Evolutionary conservation across 2,797 vertebrate species (phyloP).

Genomic region (Arrhamphus sclerolepis): DNA sequence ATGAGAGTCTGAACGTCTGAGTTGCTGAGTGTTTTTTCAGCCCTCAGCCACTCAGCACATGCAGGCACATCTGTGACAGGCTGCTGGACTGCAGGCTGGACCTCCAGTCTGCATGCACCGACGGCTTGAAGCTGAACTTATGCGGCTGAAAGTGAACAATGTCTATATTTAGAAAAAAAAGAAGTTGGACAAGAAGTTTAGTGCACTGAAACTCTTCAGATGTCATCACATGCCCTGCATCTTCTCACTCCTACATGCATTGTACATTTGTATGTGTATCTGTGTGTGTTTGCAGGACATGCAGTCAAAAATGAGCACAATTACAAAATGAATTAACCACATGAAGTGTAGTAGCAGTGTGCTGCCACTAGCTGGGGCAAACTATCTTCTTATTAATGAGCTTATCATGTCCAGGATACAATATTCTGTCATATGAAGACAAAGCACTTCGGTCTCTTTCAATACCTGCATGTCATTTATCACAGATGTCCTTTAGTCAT

Average conservation of each 20-base stretch:
- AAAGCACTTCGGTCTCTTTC: not conserved
- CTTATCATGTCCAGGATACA: not conserved
- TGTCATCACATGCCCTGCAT: not conserved
- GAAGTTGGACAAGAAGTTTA: not conserved
- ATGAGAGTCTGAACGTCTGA: slow-evolving; percentile 53
- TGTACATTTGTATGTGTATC: not conserved
- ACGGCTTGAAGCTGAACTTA: slow-evolving; percentile 7
- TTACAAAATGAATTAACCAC: not conserved
- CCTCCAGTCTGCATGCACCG: not conserved
- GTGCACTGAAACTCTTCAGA: not conserved
- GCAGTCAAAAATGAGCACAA: not conserved
- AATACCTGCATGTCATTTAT: not conserved
- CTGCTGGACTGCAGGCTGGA: slow-evolving; percentile 48
- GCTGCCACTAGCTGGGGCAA: slow-evolving; percentile 62
- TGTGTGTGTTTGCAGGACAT: fast-evolving
- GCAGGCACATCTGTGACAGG: slow-evolving; percentile 63
- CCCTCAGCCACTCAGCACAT: slow-evolving; percentile 41
- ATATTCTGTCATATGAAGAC: not conserved
- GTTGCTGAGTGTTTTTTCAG: slow-evolving; percentile 46
- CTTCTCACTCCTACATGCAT: not conserved
- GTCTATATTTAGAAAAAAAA: no score
- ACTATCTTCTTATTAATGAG: slow-evolving; percentile 19
- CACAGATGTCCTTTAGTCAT: not conserved
- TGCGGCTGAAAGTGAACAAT: not conserved
- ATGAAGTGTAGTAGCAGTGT: slow-evolving; percentile 12